Conservation (phyloP, 1,140 invertebrate species). For the Melipona quadrifasciata region DNA sequence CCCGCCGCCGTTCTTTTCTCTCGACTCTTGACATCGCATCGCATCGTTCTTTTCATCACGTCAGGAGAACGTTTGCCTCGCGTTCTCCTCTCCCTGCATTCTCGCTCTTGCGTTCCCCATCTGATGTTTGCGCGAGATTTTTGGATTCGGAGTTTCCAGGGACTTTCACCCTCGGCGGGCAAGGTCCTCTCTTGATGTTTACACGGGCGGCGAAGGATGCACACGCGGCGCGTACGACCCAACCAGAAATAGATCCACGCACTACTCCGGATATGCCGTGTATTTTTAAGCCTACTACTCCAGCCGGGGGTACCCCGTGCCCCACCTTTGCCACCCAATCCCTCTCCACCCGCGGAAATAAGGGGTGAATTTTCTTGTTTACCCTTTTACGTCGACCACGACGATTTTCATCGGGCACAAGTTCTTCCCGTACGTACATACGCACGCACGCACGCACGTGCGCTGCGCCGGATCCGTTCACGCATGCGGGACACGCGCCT, state of each 20-base stretch:
- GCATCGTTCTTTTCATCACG: neutral
- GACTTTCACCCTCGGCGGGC: constrained; percentile 47
- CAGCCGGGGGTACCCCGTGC: neutral
- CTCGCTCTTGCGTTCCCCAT: neutral
- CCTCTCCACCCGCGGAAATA: neutral
- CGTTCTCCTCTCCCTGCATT: neutral
- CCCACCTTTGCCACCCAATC: neutral
- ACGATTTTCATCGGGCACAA: constrained; percentile 35
- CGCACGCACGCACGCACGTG: constrained; percentile 37
- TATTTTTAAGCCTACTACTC: constrained; percentile 48
- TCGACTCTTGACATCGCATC: too few species aligned
- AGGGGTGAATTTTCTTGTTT: constrained; percentile 25
- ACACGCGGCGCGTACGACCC: constrained; percentile 31
- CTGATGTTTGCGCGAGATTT: constrained; percentile 34
- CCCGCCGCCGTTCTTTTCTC: too few species aligned
- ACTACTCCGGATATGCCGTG: constrained; percentile 37
- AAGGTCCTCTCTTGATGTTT: constrained; percentile 52
- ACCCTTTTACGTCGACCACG: constrained; percentile 23
- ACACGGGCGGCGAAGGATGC: constrained; percentile 45
- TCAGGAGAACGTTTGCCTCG: neutral
- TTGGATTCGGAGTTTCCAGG: constrained; percentile 39
- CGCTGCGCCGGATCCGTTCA: constrained; percentile 35
- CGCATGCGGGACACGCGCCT: constrained; percentile 61
- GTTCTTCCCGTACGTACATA: neutral
- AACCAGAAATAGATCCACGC: constrained; percentile 50